Percentiles rank a stretch among this genome's conserved stretches.
These are phyloP conservation scores for Paralichthys olivaceus DNA, from an alignment of 2,113 vertebrate species.

Conservation along the genomic window DNA sequence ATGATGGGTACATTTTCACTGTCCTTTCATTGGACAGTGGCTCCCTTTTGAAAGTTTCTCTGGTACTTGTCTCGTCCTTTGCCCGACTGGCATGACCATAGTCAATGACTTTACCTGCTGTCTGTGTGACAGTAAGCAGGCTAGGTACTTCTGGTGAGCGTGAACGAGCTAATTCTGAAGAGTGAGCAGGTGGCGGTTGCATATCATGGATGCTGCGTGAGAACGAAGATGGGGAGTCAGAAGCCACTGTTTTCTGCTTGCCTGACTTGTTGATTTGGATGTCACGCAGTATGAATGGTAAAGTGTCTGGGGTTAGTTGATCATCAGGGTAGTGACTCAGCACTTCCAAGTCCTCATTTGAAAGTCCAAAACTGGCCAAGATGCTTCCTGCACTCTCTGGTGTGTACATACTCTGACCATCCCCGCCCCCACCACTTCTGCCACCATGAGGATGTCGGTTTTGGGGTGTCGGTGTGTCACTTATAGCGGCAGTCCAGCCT, in stretches of 20 bases:
- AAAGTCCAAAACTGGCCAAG: conserved; percentile 92
- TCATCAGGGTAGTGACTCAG: conserved; percentile 95
- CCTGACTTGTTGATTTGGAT: conserved; percentile 89
- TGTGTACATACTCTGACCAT: conserved; percentile 82
- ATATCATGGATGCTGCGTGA: conserved; percentile 52
- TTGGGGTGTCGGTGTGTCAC: conserved; percentile 29
- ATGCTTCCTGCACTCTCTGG: conserved; percentile 93
- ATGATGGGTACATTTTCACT: conserved; percentile 64
- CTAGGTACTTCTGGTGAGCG: conserved; percentile 64
- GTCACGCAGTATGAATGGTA: conserved; percentile 91
- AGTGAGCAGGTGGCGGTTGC: conserved; percentile 48
- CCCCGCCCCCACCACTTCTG: conserved; percentile 24
- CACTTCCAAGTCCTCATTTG: conserved; percentile 92
- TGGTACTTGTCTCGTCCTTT: conserved; percentile 53
- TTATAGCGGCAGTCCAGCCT: conserved; percentile 45
- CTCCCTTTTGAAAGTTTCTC: conserved; percentile 81
- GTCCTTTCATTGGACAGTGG: conserved; percentile 73
- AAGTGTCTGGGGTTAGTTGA: conserved; percentile 92
- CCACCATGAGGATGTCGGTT: conserved; percentile 47
- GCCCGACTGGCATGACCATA: conserved; percentile 91
- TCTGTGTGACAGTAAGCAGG: conserved; percentile 68
- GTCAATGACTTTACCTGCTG: conserved; percentile 91
- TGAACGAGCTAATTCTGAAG: conserved; percentile 27
- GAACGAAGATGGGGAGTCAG: conserved; percentile 42
- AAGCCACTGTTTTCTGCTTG: conserved; percentile 43